These are phyloP conservation scores for Peromyscus leucopus DNA, from an alignment of 2,113 vertebrate species.

Conservation along the genomic window DNA sequence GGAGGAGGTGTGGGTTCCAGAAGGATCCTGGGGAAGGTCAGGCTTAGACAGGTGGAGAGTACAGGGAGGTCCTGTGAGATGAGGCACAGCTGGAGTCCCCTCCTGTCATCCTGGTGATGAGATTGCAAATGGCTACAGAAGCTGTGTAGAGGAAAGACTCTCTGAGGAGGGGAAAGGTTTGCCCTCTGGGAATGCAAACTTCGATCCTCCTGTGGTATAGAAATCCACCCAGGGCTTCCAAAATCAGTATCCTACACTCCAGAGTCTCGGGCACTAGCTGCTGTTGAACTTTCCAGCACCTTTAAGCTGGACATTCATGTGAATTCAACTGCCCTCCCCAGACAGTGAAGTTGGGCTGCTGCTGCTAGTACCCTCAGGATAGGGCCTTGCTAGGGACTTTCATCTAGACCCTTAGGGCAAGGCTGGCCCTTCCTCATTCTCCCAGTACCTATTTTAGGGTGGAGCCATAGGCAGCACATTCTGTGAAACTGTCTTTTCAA, in stretches of 20 bases:
- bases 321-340: background rate
- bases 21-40: background rate
- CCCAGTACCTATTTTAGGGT: background rate
- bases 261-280: background rate
- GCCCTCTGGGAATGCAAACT: background rate
- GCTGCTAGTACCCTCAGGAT: background rate
- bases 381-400: background rate
- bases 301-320: background rate
- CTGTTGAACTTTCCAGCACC: background rate
- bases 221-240: background rate
- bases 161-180: background rate
- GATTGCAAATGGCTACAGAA: background rate
- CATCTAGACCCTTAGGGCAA: background rate
- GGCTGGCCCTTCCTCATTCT: background rate
- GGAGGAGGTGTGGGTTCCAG: background rate
- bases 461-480: background rate
- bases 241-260: accelerated
- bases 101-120: too few relatives aligned
- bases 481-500: background rate
- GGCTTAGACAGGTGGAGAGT: background rate
- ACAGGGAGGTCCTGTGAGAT: background rate
- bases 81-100: background rate
- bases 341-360: background rate
- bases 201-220: background rate
- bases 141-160: background rate